Conservation (phyloP, 2,113 vertebrate genomes). For the Toxotes chatareus region DNA sequence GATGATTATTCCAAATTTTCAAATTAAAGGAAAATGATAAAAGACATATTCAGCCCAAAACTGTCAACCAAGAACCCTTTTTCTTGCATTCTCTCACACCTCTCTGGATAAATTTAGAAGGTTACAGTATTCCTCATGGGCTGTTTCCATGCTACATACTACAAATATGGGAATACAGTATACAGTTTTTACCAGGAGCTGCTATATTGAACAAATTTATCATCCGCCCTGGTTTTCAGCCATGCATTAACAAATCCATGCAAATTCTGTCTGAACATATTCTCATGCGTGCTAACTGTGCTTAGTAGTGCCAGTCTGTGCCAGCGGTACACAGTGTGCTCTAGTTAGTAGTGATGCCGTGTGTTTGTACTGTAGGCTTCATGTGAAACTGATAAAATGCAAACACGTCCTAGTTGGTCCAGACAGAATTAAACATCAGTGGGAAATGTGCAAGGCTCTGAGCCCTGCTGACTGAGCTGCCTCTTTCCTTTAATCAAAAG, state of each 20-base stretch:
- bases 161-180: conserved; percentile 28
- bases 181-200: conserved; percentile 16
- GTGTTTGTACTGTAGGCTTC: conserved; percentile 76
- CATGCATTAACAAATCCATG: conserved; percentile 64
- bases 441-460: conserved; percentile 62
- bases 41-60: conserved; percentile 1
- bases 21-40: conserved; percentile 7
- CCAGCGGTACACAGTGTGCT: conserved; percentile 66
- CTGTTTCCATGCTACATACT: conserved; percentile 10
- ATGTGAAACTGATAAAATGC: conserved; percentile 77
- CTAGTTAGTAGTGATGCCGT: conserved; percentile 64
- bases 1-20: conserved; percentile 25
- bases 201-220: conserved; percentile 61
- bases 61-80: conserved; percentile 5
- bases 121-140: conserved; percentile 18
- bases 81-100: conserved; percentile 11
- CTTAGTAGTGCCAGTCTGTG: conserved; percentile 58
- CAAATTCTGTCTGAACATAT: conserved; percentile 74
- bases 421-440: conserved; percentile 81
- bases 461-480: conserved; percentile 65
- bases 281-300: conserved; percentile 62
- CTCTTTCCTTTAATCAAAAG: conserved; percentile 78
- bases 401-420: conserved; percentile 69
- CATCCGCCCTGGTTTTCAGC: conserved; percentile 50
- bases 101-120: conserved; percentile 10